phyloP scores from a whole-genome alignment of 2,113 vertebrate species.

The Callipepla californica region DNA sequence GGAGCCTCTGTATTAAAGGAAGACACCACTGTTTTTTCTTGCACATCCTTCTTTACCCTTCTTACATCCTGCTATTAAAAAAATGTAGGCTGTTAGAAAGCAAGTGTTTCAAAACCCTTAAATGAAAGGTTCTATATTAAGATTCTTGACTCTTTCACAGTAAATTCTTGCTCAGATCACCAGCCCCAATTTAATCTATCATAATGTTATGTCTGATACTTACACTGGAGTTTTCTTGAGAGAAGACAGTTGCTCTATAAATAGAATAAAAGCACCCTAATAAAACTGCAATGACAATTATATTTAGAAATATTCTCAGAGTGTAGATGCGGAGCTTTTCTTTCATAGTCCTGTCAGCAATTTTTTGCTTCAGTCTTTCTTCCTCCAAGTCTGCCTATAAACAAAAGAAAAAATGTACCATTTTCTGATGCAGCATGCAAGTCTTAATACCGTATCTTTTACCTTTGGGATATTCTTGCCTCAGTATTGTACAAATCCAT shows the following conservation, averaged over 20 bases:
- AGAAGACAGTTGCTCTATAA: slow-evolving; percentile 89
- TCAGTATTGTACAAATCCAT: background rate
- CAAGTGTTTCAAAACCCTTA: background rate
- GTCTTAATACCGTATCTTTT: background rate
- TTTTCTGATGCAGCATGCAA: background rate
- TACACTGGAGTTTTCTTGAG: slow-evolving; percentile 82
- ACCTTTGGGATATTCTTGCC: background rate
- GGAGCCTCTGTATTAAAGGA: background rate
- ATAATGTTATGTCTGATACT: slow-evolving; percentile 23
- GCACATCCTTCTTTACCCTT: background rate
- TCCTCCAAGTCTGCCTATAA: slow-evolving; percentile 92
- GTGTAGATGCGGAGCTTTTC: slow-evolving; percentile 88
- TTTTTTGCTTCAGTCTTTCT: slow-evolving; percentile 89
- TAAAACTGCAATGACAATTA: slow-evolving; percentile 85
- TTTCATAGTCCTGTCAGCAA: slow-evolving; percentile 82
- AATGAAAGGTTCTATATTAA: slow-evolving; percentile 25
- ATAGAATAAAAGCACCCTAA: slow-evolving; percentile 90
- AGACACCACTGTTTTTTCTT: background rate
- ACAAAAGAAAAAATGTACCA: slow-evolving; percentile 20
- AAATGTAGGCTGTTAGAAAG: background rate
- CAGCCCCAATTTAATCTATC: background rate
- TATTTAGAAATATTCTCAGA: slow-evolving; percentile 87
- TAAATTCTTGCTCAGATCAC: slow-evolving; percentile 27
- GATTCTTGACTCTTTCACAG: slow-evolving; percentile 39
- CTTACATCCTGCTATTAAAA: background rate